Conservation (phyloP, 1,140 invertebrate species). For the Vanessa atalanta region DNA sequence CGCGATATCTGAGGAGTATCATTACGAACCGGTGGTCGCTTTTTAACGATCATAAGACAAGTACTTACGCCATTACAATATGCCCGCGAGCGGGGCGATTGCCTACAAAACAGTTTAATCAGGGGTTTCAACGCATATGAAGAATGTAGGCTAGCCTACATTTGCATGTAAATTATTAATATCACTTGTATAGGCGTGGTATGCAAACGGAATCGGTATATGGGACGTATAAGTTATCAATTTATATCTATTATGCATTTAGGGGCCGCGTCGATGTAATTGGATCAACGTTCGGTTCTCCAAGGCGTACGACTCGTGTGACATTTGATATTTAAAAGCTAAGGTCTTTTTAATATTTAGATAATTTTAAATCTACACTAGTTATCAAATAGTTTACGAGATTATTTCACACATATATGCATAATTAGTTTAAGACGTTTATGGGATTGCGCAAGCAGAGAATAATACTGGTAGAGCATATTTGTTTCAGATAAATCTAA, state of each 20-base stretch:
- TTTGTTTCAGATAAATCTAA: no score
- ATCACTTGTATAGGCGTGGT: conserved; percentile 23
- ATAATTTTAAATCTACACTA: conserved; percentile 1
- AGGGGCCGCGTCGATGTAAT: conserved; percentile 28
- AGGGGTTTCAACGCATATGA: not conserved
- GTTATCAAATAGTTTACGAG: not conserved
- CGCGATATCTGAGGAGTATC: no score
- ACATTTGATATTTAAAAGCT: conserved; percentile 34
- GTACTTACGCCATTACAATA: no score
- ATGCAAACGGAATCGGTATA: conserved; percentile 7
- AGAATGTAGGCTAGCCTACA: not conserved
- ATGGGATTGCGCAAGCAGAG: not conserved
- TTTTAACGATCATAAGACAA: no score
- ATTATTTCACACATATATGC: not conserved
- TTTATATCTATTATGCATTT: conserved; percentile 33
- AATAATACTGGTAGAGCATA: no score
- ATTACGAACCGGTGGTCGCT: no score
- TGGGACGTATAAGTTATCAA: conserved; percentile 27
- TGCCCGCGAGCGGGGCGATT: no score
- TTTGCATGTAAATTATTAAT: conserved; percentile 16
- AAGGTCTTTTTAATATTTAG: conserved; percentile 23
- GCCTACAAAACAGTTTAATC: no score
- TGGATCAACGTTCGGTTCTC: conserved; percentile 32
- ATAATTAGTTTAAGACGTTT: not conserved
- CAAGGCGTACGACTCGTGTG: conserved; percentile 35